Conservation (phyloP, 1,140 invertebrate species). For the Orius insidiosus region DNA sequence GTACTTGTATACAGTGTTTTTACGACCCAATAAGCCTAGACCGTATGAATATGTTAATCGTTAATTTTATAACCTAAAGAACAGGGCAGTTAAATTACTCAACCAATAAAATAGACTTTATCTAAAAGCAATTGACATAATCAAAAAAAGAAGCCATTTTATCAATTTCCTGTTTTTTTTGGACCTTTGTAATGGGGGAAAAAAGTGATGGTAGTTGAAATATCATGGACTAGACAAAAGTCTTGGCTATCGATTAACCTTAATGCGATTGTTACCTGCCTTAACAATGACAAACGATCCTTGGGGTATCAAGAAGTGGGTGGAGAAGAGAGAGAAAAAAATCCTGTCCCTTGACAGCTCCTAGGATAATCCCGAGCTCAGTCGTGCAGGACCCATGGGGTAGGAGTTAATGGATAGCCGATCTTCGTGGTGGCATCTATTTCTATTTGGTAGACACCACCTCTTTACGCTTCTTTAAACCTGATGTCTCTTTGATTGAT, state of each 20-base stretch:
- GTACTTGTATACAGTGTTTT: too few relatives aligned
- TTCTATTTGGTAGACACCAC: not conserved
- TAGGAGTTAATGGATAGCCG: slow-evolving; percentile 1
- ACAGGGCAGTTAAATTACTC: too few relatives aligned
- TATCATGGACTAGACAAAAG: not conserved
- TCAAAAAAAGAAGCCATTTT: slow-evolving; percentile 2
- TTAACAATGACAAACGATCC: slow-evolving; percentile 3
- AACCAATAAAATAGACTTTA: not conserved
- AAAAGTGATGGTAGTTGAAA: not conserved
- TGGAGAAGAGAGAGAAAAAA: not conserved
- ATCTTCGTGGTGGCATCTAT: slow-evolving; percentile 1
- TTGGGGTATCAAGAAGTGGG: not conserved
- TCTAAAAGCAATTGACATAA: not conserved
- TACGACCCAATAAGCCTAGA: too few relatives aligned
- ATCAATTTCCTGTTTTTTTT: not conserved
- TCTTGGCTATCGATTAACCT: not conserved
- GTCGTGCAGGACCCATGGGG: slow-evolving; percentile 1
- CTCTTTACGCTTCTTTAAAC: not conserved
- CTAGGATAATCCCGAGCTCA: not conserved
- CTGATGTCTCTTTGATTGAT: too few relatives aligned
- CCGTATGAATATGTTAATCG: too few relatives aligned
- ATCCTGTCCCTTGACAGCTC: slow-evolving; percentile 1
- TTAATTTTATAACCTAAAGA: too few relatives aligned
- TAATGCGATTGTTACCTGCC: slow-evolving; percentile 4
- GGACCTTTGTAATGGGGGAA: not conserved